Base-by-base conservation (phyloP, 2,797 vertebrate genomes). In the Fringilla coelebs region DNA sequence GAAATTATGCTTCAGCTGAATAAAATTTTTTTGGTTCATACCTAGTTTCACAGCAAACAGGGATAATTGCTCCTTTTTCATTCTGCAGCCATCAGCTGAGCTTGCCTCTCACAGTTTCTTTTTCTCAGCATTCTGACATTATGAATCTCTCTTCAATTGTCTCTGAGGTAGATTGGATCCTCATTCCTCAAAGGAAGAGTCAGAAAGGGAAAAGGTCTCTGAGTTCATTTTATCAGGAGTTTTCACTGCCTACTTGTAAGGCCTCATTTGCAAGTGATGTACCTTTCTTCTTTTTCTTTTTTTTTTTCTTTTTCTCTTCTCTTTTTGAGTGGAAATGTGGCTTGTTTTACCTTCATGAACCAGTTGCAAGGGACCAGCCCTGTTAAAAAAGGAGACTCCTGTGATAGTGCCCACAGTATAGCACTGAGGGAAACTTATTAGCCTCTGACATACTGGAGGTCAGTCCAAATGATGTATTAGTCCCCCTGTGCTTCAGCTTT, bases 391-490 rank as follows among this genome's bases (percentile, higher is more conserved):
- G 20, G 11, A 61, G 29, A 41, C 12, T 65, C 58, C 51, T 57
- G 17, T 68, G 21, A 22, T 8, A 36, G 41, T 25, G 28, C 11
- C 10, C 41, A 57, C 58, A 92, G 18, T 28, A 49, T 26, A 88
- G 78, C 40, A 73, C 31, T 28, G 51, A 70, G 10, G 55, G 55
- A 95, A 94, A 95, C 87, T 90, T 89, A 87, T 79, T 95, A 90
- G 55, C 55, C 32, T 70, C 32, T 90, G 63, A 52, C 74, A 60
- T 34, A 55, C 9, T 84, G 13, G 15, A 87, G 63, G 77, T 90
- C 90, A 89, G 55, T 38, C 36, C 28, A 74, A 55, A 74, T 77
- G 67, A 92, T 76, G 7, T 85, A 79, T 60, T 93, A 70, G 45
- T 90, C 60, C 19, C 74, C n/a, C 45, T 85, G 78, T 81, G 82